Percentiles rank a stretch among this genome's conserved stretches.
Evolutionary conservation across 2,888 invertebrate genomes (phyloP).

Genomic region (Ennomos fuscantarius): DNA sequence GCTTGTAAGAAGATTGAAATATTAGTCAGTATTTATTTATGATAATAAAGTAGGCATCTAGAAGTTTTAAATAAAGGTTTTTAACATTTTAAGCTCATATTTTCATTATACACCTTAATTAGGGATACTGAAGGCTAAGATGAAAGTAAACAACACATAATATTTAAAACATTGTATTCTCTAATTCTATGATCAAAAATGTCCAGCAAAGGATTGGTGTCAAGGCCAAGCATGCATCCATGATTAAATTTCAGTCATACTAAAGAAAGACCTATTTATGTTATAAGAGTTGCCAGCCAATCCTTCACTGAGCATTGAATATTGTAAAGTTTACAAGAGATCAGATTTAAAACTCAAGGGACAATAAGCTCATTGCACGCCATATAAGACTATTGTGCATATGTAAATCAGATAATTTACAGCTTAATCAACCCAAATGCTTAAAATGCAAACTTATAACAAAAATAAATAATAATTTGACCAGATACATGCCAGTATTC

Average conservation of each 20-base stretch:
- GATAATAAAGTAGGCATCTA: constrained; percentile 35
- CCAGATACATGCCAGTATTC: constrained; percentile 77
- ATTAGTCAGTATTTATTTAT: constrained; percentile 55
- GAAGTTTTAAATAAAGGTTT: constrained; percentile 45
- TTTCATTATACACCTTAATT: too few relatives aligned
- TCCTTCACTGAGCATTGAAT: constrained; percentile 63
- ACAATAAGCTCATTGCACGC: constrained; percentile 63
- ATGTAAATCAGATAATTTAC: constrained; percentile 48
- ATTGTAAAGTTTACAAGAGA: constrained; percentile 81
- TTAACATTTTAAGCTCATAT: constrained; percentile 11
- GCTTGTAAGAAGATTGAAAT: constrained; percentile 55
- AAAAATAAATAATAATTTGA: constrained; percentile 78
- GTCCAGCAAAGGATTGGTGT: constrained; percentile 68
- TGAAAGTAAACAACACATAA: constrained; percentile 48
- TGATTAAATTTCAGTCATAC: constrained; percentile 36
- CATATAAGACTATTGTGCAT: constrained; percentile 16
- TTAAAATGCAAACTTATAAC: constrained; percentile 76
- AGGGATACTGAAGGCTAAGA: background rate
- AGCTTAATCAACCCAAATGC: constrained; percentile 70
- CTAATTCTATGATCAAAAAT: constrained; percentile 77
- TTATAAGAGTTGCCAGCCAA: constrained; percentile 54
- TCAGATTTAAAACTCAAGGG: constrained; percentile 69
- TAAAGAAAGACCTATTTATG: constrained; percentile 12
- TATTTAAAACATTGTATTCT: constrained; percentile 77
- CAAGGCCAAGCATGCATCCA: constrained; percentile 44